phyloP scores from a whole-genome alignment of 2,797 vertebrate species.

The Ctenopoma kingsleyae region DNA sequence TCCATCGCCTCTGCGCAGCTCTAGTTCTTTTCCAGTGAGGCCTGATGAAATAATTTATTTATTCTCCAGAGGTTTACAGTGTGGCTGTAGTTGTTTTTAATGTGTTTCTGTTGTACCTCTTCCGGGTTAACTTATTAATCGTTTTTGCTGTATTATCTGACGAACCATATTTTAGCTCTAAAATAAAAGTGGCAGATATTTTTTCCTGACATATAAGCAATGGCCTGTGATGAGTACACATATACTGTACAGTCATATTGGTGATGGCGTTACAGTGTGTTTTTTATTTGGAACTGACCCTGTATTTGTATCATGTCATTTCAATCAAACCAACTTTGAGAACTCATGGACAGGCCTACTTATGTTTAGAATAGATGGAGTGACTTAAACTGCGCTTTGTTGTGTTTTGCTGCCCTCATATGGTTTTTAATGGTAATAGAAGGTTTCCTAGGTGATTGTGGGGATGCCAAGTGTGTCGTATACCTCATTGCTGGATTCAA shows the following conservation, averaged over 20 bases:
- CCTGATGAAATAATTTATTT: background rate
- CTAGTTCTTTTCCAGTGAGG: background rate
- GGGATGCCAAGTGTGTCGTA: background rate
- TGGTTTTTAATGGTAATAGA: conserved; percentile 33
- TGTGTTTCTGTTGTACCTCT: background rate
- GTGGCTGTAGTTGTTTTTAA: background rate
- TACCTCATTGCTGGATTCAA: background rate
- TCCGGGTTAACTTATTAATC: background rate
- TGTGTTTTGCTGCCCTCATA: conserved; percentile 45
- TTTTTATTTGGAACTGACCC: background rate
- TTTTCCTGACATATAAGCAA: background rate
- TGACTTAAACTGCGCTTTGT: background rate
- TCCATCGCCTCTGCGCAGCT: background rate
- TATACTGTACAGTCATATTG: background rate
- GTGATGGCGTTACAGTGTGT: background rate
- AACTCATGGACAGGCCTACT: background rate
- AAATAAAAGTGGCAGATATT: background rate
- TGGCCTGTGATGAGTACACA: background rate
- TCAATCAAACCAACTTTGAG: conserved; percentile 6
- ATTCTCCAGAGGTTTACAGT: conserved; percentile 1
- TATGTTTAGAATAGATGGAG: background rate
- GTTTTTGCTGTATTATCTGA: background rate
- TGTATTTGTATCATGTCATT: background rate
- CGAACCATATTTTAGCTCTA: background rate
- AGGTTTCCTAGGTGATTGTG: conserved; percentile 9